These are phyloP conservation scores for Sakesphorus luctuosus DNA, from an alignment of 2,113 vertebrate species.

Conservation along the genomic window DNA sequence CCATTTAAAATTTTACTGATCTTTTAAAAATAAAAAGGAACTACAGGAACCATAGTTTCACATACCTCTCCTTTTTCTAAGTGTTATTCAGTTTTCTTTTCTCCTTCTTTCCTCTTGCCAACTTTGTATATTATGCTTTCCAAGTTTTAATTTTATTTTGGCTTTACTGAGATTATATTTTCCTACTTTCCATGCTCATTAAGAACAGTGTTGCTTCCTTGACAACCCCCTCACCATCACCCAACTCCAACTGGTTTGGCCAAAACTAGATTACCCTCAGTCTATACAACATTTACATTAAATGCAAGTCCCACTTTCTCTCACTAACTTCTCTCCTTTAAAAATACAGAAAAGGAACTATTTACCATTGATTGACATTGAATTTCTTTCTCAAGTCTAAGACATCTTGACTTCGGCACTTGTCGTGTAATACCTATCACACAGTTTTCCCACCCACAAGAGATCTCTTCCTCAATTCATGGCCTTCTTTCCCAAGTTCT, in stretches of 20 bases:
- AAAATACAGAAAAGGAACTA: neutral
- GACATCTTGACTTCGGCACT: neutral
- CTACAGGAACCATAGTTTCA: neutral
- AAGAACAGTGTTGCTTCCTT: neutral
- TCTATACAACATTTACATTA: neutral
- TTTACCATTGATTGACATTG: neutral
- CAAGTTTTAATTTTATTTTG: conserved; percentile 9
- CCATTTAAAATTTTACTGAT: neutral
- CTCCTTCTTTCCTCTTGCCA: neutral
- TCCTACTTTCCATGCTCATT: neutral
- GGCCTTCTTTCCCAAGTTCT: neutral
- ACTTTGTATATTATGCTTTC: neutral
- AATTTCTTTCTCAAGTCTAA: neutral
- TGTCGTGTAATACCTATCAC: neutral
- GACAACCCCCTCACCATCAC: neutral
- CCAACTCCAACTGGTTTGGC: neutral
- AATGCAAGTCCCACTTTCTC: neutral
- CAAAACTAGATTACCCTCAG: neutral
- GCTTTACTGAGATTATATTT: neutral
- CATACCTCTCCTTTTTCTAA: neutral
- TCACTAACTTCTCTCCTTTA: neutral
- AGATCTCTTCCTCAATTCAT: neutral
- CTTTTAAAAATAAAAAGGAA: neutral
- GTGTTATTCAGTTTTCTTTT: neutral
- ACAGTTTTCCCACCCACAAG: neutral